A percentile compares a stretch with the other conserved stretches of the same genome.
Conservation (phyloP, 1,140 invertebrate genomes). For the Saccostrea echinata region DNA sequence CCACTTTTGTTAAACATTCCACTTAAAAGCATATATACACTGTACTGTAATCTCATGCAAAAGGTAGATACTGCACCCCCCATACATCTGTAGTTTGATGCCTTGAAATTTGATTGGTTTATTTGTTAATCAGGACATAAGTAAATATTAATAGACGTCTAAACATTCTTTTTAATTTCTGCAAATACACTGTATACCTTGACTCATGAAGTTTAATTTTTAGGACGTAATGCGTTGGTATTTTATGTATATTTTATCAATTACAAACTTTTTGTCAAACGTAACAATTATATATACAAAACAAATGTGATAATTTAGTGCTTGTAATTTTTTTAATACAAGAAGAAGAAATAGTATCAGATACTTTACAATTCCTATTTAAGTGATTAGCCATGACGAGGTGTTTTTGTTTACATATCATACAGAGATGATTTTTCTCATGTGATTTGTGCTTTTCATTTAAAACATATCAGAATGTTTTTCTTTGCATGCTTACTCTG, state of each 20-base stretch:
- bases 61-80: not conserved
- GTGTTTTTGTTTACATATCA: not conserved
- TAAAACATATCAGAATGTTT: not conserved
- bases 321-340: not conserved
- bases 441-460: not conserved
- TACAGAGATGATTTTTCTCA: not conserved
- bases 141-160: not conserved
- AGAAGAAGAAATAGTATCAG: too few relatives aligned
- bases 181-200: too few relatives aligned
- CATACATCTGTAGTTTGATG: not conserved
- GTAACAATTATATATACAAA: not conserved
- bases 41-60: not conserved
- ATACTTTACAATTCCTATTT: not conserved
- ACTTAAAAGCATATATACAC: not conserved
- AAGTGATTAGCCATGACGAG: not conserved
- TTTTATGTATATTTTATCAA: too few relatives aligned
- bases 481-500: slow-evolving; percentile 31
- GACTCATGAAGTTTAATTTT: too few relatives aligned
- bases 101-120: not conserved
- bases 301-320: not conserved
- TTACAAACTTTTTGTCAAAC: not conserved
- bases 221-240: too few relatives aligned
- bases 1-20: not conserved
- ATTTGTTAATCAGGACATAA: not conserved
- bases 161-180: not conserved